Base-by-base conservation (phyloP, 1,140 invertebrate genomes). In the Globodera rostochiensis region DNA sequence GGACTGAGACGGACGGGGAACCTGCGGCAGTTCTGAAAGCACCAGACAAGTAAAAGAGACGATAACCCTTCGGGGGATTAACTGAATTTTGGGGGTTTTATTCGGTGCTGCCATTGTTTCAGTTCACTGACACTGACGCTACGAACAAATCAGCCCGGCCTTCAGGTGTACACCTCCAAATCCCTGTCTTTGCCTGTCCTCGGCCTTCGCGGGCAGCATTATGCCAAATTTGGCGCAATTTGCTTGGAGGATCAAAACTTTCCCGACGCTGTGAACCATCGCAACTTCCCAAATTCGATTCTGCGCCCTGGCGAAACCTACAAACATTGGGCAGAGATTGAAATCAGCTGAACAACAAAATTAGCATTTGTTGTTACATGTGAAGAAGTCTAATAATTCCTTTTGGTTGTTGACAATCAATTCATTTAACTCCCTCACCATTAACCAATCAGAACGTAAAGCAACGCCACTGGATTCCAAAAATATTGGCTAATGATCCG, bases 241-340 rank as follows among this genome's bases (percentile, higher is more conserved):
- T 78, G 77, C 57, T n/a, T 78, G 49, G 77, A 78, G 70, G 77
- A 78, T 69, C 77, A 78, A 21, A 53, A 78, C 66, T 78, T 46
- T 69, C 77, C 77, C n/a, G 77, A 78, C 70, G 77, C 77, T 6
- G 64, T 78, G 49, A 78, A 78, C 70, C 64, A 78, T 70, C 60
- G 13, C 47, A 69, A 78, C 49, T 78, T 78, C 49, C 77, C 77
- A 69, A 64, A 53, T 50, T 53, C 70, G 50, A 69, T 46, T 49
- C 66, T 78, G 36, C 49, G 64, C 11, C 77, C 77, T 25, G 49
- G 45, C 46, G 70, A 78, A 21, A 25, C 64, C 13, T 78, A 78
- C 25, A 47, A 64, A 69, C 77, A 78, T 69, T 78, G 64, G 64
- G 53, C 50, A 25, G 70, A 78, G 47, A 78, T 78, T 45, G 77